phyloP scores from a whole-genome alignment of 92 coral and sea anemone species.

The Zoanthus sociatus region DNA sequence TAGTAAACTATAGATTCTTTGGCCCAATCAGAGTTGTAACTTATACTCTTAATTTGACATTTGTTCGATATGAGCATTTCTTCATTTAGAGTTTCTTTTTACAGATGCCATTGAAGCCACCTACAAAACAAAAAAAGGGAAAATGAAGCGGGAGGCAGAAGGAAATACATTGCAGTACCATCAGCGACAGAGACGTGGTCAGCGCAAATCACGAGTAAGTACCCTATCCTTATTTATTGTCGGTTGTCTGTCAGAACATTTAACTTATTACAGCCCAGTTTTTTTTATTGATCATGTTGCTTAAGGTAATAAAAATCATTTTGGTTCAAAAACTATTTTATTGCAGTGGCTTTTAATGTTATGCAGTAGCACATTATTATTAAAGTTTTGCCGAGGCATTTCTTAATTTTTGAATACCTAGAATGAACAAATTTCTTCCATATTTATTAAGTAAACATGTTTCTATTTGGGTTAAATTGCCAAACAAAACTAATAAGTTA shows the following conservation, averaged over 20 bases:
- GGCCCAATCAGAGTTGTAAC: neutral
- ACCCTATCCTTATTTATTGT: neutral
- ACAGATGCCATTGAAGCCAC: conserved; percentile 22
- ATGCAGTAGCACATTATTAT: neutral
- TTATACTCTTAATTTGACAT: neutral
- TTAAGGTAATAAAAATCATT: too few species aligned
- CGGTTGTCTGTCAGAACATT: neutral
- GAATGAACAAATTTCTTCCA: neutral
- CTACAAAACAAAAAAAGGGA: neutral
- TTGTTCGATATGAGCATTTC: neutral
- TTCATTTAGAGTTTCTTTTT: too few species aligned
- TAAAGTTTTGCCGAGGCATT: neutral
- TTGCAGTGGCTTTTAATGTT: neutral
- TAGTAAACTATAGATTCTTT: neutral
- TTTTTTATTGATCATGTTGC: neutral
- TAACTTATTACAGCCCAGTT: neutral
- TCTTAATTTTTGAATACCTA: neutral
- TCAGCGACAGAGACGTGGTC: neutral
- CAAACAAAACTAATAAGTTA: neutral
- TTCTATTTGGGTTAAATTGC: neutral
- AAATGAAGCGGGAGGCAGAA: neutral
- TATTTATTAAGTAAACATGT: neutral
- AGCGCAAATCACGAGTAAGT: conserved; percentile 9
- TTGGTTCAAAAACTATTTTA: too few species aligned
- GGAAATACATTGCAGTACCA: neutral